A percentile compares a stretch with the other conserved stretches of the same genome.
These are phyloP conservation scores for Leptodactylus fuscus DNA, from an alignment of 2,113 vertebrate genomes.

Conservation along the genomic window DNA sequence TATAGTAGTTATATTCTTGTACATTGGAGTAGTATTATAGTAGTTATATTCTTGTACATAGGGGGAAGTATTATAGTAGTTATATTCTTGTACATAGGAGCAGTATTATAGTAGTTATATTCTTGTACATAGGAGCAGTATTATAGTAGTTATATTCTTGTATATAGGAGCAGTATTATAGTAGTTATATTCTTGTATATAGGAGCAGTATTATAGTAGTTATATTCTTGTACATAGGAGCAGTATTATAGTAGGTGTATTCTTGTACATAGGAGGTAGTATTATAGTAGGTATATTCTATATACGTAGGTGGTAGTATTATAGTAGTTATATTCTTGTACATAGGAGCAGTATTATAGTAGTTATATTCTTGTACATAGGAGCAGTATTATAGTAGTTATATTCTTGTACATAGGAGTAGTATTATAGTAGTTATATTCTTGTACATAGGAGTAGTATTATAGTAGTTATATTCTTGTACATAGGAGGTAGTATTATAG, in stretches of 20 bases:
- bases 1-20: not conserved
- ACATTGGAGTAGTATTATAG: not conserved
- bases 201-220: conserved; percentile 6
- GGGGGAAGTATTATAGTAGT: conserved; percentile 3
- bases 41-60: not conserved
- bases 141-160: conserved; percentile 5
- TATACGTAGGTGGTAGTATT: not conserved
- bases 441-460: not conserved
- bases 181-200: conserved; percentile 1
- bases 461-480: conserved; percentile 3
- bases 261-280: not conserved
- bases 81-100: not conserved
- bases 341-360: conserved; percentile 2
- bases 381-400: conserved; percentile 6
- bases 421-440: not conserved
- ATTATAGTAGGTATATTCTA: not conserved
- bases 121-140: not conserved
- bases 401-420: not conserved
- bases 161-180: not conserved
- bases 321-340: conserved; percentile 2
- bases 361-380: not conserved
- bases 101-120: not conserved
- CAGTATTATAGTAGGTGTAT: conserved; percentile 2
- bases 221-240: not conserved
- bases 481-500: not conserved